Conservation (phyloP, 2,113 vertebrate genomes). For the Antennarius striatus region DNA sequence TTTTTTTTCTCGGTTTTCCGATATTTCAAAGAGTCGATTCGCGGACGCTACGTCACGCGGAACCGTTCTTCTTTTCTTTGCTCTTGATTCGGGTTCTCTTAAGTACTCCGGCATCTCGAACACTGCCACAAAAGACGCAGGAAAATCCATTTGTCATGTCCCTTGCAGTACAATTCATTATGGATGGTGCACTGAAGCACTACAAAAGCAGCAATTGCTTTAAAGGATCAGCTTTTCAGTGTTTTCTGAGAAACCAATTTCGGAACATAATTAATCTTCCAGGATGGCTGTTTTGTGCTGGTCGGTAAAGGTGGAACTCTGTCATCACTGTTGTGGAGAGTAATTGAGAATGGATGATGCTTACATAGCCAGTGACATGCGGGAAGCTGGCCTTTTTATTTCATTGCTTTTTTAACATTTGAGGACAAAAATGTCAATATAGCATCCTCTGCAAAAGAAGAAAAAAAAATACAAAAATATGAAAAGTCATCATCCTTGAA, state of each 20-base stretch:
- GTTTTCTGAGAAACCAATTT: slow-evolving; percentile 73
- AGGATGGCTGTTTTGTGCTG: slow-evolving; percentile 50
- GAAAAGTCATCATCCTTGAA: no score
- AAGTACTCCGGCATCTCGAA: slow-evolving; percentile 66
- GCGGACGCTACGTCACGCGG: slow-evolving; percentile 9
- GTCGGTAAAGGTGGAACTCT: slow-evolving; percentile 51
- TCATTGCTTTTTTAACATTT: slow-evolving; percentile 6
- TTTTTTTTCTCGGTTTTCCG: slow-evolving; percentile 40
- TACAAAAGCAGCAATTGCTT: slow-evolving; percentile 77
- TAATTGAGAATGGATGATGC: slow-evolving; percentile 44
- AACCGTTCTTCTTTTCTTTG: slow-evolving; percentile 35
- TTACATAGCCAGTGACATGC: slow-evolving; percentile 16
- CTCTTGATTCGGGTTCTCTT: slow-evolving; percentile 50
- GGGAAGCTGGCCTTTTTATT: slow-evolving; percentile 22
- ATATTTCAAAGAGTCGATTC: slow-evolving; percentile 29
- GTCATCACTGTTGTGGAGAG: slow-evolving; percentile 40
- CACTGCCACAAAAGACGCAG: slow-evolving; percentile 64
- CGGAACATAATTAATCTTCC: slow-evolving; percentile 73
- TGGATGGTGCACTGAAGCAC: slow-evolving; percentile 72
- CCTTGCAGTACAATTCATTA: slow-evolving; percentile 73
- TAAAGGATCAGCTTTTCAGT: slow-evolving; percentile 64
- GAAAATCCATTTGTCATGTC: slow-evolving; percentile 73
- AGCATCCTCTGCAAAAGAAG: neutral
- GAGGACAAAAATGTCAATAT: neutral
- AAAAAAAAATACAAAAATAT: no score